Evolutionary conservation across 2,797 vertebrate species (phyloP).

Genomic region (Loris lydekkerianus): DNA sequence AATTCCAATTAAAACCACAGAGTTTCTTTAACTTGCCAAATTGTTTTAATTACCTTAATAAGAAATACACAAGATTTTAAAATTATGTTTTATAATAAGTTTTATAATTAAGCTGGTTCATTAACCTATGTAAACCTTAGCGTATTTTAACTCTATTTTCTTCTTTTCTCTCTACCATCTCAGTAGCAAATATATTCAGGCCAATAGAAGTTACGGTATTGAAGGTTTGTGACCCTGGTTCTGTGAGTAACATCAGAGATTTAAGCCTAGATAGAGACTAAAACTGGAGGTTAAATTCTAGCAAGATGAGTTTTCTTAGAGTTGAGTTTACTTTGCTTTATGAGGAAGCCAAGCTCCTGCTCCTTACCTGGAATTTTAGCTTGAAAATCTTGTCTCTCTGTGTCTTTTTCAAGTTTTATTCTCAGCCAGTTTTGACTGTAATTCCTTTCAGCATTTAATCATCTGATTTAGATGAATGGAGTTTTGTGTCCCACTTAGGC

Average conservation of each 20-base stretch:
- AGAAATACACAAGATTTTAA: not conserved
- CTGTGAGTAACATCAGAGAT: not conserved
- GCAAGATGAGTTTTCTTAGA: not conserved
- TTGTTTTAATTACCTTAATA: conserved; percentile 4
- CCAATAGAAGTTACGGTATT: not conserved
- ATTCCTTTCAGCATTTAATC: not conserved
- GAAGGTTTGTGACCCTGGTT: not conserved
- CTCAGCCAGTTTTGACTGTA: not conserved
- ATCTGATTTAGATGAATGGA: not conserved
- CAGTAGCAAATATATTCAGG: not conserved
- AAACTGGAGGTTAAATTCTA: not conserved
- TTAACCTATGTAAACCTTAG: not conserved
- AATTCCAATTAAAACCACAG: conserved; percentile 17
- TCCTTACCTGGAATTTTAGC: not conserved
- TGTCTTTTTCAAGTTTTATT: not conserved
- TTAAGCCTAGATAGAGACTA: not conserved
- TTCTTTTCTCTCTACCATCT: not conserved
- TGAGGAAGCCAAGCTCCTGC: not conserved
- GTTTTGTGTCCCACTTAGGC: not conserved
- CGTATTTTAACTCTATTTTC: not conserved
- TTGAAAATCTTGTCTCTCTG: not conserved
- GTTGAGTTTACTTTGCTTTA: not conserved
- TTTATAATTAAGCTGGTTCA: not conserved
- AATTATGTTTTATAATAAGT: not conserved
- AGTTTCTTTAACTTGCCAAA: not conserved